Percentiles rank a stretch among this genome's conserved stretches.
phyloP scores from a whole-genome alignment of 2,888 invertebrate species.

The Amiota mariae region DNA sequence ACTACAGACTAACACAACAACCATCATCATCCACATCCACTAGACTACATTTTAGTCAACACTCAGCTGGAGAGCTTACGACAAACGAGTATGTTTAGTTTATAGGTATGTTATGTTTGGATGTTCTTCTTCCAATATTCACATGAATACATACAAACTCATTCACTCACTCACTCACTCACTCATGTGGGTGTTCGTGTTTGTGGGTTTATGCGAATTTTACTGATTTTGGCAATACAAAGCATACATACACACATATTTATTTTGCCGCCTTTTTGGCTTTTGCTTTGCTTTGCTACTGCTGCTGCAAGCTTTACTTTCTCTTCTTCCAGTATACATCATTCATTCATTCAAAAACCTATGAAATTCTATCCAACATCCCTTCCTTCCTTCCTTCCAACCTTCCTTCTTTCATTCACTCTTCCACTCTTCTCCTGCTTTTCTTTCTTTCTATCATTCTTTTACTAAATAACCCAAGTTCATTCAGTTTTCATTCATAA shows the following conservation, averaged over 20 bases:
- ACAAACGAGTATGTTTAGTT: background rate
- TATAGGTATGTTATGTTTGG: background rate
- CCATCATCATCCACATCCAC: too few species aligned
- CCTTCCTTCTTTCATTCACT: too few species aligned
- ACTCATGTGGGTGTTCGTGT: background rate
- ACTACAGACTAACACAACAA: too few species aligned
- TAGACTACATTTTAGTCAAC: background rate
- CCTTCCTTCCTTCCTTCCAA: too few species aligned
- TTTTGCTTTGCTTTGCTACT: background rate
- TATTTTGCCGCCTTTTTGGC: conserved; percentile 1
- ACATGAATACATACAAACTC: background rate
- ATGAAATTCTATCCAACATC: too few species aligned
- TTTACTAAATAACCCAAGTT: conserved; percentile 2
- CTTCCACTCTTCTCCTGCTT: too few species aligned
- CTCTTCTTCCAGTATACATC: too few species aligned
- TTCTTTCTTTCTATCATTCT: too few species aligned
- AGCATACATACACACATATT: background rate
- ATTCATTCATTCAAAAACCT: too few species aligned
- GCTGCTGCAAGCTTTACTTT: too few species aligned
- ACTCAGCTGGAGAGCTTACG: background rate
- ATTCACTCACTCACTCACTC: background rate
- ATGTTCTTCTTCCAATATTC: background rate
- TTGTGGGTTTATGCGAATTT: background rate
- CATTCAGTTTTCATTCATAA: conserved; percentile 30
- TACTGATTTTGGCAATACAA: conserved; percentile 6